phyloP scores from a whole-genome alignment of 2,113 vertebrate species.

The Lipotes vexillifer region DNA sequence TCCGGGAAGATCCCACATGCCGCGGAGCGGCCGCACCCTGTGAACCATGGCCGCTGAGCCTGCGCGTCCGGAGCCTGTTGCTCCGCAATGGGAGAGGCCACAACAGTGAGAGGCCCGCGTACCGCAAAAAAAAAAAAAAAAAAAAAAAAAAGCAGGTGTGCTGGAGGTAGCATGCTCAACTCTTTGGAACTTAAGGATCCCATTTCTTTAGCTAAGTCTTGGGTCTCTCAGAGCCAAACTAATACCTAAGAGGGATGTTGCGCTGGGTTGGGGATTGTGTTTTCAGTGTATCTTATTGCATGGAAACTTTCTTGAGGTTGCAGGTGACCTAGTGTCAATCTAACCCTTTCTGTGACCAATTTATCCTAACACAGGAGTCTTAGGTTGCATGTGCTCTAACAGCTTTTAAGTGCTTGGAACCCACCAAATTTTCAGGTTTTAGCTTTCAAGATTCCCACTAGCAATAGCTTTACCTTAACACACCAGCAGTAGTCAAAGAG shows the following conservation, averaged over 20 bases:
- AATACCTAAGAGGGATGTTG: background rate
- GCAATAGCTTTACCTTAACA: background rate
- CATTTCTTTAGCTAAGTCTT: background rate
- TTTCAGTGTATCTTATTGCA: background rate
- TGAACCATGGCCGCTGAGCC: too few relatives aligned
- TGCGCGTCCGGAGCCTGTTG: too few relatives aligned
- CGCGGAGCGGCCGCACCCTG: too few relatives aligned
- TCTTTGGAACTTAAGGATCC: background rate
- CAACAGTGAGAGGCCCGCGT: too few relatives aligned
- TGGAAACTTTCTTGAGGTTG: background rate
- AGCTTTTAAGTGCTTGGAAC: background rate
- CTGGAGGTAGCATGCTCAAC: background rate
- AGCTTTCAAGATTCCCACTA: background rate
- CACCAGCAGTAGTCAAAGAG: background rate
- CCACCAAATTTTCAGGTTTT: background rate
- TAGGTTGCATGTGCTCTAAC: background rate
- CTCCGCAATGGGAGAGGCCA: too few relatives aligned
- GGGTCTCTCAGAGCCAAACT: background rate
- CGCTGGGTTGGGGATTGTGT: background rate
- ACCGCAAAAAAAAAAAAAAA: background rate
- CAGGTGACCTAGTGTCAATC: background rate
- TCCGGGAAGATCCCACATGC: too few relatives aligned
- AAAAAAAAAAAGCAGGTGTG: background rate
- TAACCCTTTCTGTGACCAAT: background rate
- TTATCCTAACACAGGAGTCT: background rate